These are phyloP conservation scores for Nemapogon koenigi DNA, from an alignment of 2,888 invertebrate species.

Conservation along the genomic window DNA sequence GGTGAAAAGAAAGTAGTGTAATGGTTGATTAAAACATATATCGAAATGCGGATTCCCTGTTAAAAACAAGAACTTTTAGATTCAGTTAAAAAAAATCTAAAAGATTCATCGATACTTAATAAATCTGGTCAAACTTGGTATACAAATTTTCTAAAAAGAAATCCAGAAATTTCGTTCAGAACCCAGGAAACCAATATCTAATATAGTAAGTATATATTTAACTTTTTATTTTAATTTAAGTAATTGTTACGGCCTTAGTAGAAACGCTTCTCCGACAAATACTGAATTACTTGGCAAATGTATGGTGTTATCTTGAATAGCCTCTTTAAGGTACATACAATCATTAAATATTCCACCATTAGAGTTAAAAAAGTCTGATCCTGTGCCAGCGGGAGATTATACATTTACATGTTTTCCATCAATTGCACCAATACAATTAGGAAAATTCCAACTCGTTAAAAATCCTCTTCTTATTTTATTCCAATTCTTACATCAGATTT, in stretches of 20 bases:
- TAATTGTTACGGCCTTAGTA: background rate
- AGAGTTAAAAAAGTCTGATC: slow-evolving; percentile 4
- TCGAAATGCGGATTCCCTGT: too few relatives aligned
- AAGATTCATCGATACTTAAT: too few relatives aligned
- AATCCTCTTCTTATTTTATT: slow-evolving; percentile 4
- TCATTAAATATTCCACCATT: slow-evolving; percentile 4
- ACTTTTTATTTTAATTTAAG: too few relatives aligned
- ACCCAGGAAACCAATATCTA: too few relatives aligned
- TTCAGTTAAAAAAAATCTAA: too few relatives aligned
- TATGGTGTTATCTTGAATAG: slow-evolving; percentile 3
- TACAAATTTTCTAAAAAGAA: too few relatives aligned
- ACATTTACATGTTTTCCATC: background rate
- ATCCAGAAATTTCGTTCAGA: too few relatives aligned
- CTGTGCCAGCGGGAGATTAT: slow-evolving; percentile 4
- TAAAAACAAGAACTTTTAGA: too few relatives aligned
- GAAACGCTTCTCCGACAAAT: slow-evolving; percentile 1
- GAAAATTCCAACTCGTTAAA: slow-evolving; percentile 2
- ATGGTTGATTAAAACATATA: too few relatives aligned
- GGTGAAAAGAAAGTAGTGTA: too few relatives aligned
- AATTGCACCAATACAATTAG: slow-evolving; percentile 2
- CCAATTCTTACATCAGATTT: background rate
- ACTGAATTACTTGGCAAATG: slow-evolving; percentile 5
- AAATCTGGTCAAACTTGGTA: too few relatives aligned
- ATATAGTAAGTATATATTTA: too few relatives aligned
- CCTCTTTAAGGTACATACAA: slow-evolving; percentile 1